Base-by-base conservation (phyloP, 2,113 vertebrate species). In the Xiphophorus hellerii region DNA sequence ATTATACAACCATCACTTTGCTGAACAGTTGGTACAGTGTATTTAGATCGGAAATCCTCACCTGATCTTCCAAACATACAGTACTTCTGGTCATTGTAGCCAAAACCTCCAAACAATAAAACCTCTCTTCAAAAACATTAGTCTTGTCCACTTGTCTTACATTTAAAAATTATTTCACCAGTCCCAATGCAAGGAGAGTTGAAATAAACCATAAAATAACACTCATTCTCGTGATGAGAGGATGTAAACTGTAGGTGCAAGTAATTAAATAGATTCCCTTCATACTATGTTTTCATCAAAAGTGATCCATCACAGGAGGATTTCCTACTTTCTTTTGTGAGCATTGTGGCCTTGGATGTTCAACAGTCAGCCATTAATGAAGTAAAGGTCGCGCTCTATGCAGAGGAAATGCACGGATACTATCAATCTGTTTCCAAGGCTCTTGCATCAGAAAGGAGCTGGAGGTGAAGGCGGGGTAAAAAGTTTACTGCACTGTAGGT, bases 401-500 rank as follows among this genome's bases (percentile, higher is more conserved):
- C 78, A 87, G 83, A 92, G 92, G 92, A 91, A 93, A 88, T 90
- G 92, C 89, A 90, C 29, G 27, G 61, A 84, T 65, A 75, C 78
- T 84, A 91, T 93, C 91, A 89, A 92, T 91, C 89, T 90, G 88
- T 15, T 87, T 69, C 30, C 30, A 27, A 71, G 66, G 84, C 74
- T 66, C 84, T 15, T 28, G 87, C 84, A 89, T 90, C 80, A 90
- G 88, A 93, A 92, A 92, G 82, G 78, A 78, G 60, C 74, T 84
- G 76, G 81, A 89, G 90, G 84, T 89, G 65, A 83, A 87, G 87
- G 92, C 89, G 48, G 88, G 83, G 90, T 89, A 87, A 86, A 93
- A 89, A 85, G 90, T 92, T 92, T 92, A 91, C 73, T 85, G 83
- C 92, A 91, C 90, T 86, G 88, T 90, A 90, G 90, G 89, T 86